Base-by-base conservation (phyloP, 2,888 invertebrate genomes). In the Argyra leucocephala region DNA sequence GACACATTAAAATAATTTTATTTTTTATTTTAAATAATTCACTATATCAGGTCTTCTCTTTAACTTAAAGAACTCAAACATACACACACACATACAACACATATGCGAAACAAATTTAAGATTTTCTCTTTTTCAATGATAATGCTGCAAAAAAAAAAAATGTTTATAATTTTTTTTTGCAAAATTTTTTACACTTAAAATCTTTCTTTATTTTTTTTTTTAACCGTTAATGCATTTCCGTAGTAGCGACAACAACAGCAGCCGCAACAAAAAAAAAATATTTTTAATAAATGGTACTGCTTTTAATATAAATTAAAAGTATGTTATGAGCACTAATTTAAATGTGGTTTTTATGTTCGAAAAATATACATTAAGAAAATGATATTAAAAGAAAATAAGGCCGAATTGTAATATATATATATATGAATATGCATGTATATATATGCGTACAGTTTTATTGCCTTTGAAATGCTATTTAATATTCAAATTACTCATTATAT, bases 211-310 rank as follows among this genome's bases (percentile, higher is more conserved):
- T 48, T 48, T 48, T 48, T 48, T 48, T 31, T 31, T 31, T 48
- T 18, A 48, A 48, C 48, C 48, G 48, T 48, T 48, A 48, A 48
- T 48, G 48, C 48, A 48, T 48, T 48, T 48, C 48, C 48, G 48
- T 18, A 48, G 48, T 18, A 48, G 48, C 15, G 18, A 48, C 48
- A 48, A 48, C 4, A 48, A n/a, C n/a, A 48, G n/a, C 48, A 48
- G 15, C 48, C 18, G 48, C 18, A 48, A 48, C 15, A 48, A 48
- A 15, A 48, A n/a, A n/a, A n/a, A n/a, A n/a, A n/a, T n/a, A n/a
- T n/a, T 3, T 48, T n/a, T 48, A 48, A 18, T 48, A 48, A 48
- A 48, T 48, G 48, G 18, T 18, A 48, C 18, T 48, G 48, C 48
- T 48, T 48, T 48, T 48, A 48, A 48, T 48, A n/a, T n/a, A 48